phyloP scores from a whole-genome alignment of 2,797 vertebrate genomes.

The Taeniopygia guttata region DNA sequence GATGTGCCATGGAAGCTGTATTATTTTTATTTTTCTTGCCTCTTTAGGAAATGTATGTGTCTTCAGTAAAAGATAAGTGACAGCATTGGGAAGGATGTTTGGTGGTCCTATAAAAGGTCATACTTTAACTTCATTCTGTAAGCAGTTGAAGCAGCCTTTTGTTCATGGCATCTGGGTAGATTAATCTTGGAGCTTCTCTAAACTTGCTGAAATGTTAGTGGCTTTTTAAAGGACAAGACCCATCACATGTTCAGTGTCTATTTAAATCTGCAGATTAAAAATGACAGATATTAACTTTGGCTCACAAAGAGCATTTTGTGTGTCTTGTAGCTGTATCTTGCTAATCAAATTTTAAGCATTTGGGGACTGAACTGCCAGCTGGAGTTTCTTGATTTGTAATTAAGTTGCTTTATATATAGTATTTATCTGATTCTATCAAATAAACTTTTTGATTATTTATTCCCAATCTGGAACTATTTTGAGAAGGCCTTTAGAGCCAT shows the following conservation, averaged over 20 bases:
- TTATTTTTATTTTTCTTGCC: neutral
- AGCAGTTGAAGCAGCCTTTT: neutral
- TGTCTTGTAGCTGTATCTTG: neutral
- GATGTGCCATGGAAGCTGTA: neutral
- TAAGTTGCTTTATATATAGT: neutral
- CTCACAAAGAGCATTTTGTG: slow-evolving; percentile 38
- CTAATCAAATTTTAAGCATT: slow-evolving; percentile 40
- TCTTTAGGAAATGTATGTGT: neutral
- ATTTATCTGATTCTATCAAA: neutral
- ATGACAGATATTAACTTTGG: slow-evolving; percentile 33
- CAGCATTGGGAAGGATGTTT: neutral
- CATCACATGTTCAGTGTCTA: slow-evolving; percentile 30
- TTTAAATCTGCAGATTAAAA: slow-evolving; percentile 40
- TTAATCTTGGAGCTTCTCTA: neutral
- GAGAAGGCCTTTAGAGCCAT: neutral
- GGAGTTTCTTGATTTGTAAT: slow-evolving; percentile 5
- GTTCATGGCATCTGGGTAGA: neutral
- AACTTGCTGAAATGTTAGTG: neutral
- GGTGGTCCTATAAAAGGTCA: neutral
- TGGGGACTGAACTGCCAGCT: slow-evolving; percentile 8
- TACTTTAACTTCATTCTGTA: neutral
- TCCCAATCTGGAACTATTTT: neutral
- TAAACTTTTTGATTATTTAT: neutral
- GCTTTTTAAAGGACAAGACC: neutral
- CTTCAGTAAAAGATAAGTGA: neutral